A percentile compares a stretch with the other conserved stretches of the same genome.
Evolutionary conservation across 2,113 vertebrate species (phyloP).

Genomic region (Hemibagrus wyckioides): DNA sequence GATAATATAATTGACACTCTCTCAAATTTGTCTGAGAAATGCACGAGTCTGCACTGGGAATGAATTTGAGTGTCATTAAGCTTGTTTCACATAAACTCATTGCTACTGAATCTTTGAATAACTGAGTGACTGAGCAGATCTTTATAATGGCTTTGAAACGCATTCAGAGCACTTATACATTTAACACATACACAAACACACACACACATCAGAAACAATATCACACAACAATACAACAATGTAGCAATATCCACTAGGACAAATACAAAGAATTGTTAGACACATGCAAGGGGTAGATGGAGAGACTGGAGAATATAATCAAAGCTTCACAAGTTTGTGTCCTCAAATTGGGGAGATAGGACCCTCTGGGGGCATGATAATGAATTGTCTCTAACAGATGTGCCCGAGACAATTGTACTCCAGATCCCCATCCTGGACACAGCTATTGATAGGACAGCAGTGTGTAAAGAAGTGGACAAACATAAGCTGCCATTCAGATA

Average conservation of each 20-base stretch:
- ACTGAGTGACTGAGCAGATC: background rate
- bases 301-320: background rate
- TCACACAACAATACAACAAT: background rate
- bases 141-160: background rate
- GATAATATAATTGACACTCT: slow-evolving; percentile 8
- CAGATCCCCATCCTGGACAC: background rate
- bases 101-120: too few relatives aligned
- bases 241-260: background rate
- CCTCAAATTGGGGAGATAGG: background rate
- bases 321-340: background rate
- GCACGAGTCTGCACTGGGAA: background rate
- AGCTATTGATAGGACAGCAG: background rate
- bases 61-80: background rate
- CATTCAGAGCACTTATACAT: background rate
- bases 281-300: too few relatives aligned
- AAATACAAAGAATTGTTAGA: background rate
- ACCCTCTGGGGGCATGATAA: background rate
- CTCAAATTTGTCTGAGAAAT: background rate
- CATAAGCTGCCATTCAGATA: background rate
- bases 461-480: background rate
- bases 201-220: background rate
- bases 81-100: background rate
- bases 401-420: background rate
- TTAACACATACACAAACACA: background rate
- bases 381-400: background rate